Evolutionary conservation across 2,888 invertebrate species (phyloP).

Genomic region (Cephus pulcher): DNA sequence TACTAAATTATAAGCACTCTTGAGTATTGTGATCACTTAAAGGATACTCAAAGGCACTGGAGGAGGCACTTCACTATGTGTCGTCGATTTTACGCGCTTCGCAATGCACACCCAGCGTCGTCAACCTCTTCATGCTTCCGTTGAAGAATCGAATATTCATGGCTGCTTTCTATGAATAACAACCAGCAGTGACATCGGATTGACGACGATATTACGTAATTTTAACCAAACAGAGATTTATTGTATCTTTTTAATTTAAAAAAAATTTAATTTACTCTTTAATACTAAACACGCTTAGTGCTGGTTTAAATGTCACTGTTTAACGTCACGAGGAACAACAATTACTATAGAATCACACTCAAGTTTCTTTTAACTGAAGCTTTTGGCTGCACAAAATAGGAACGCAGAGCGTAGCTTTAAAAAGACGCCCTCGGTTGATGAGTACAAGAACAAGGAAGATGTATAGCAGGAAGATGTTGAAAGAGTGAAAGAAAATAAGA

Average conservation of each 20-base stretch:
- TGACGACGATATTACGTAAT: neutral
- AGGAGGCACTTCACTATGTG: neutral
- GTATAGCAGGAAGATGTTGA: neutral
- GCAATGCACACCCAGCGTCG: neutral
- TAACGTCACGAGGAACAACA: neutral
- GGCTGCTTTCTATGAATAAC: neutral
- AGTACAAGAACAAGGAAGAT: neutral
- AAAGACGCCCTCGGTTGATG: neutral
- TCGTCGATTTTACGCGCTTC: neutral
- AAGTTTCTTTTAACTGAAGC: neutral
- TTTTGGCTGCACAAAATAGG: neutral
- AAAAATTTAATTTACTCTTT: neutral
- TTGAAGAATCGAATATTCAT: neutral
- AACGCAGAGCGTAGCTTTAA: neutral
- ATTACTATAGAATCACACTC: neutral
- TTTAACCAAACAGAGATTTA: neutral
- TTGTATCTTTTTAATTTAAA: neutral
- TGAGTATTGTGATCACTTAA: neutral
- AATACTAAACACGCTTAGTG: neutral
- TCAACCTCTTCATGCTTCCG: neutral
- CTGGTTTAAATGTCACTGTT: neutral
- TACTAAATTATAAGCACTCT: neutral
- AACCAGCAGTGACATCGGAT: neutral
- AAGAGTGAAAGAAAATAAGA: neutral
- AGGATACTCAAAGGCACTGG: neutral